A percentile compares a stretch with the other conserved stretches of the same genome.
phyloP scores from a whole-genome alignment of 1,140 invertebrate genomes.

The Sarcophaga bullata region DNA sequence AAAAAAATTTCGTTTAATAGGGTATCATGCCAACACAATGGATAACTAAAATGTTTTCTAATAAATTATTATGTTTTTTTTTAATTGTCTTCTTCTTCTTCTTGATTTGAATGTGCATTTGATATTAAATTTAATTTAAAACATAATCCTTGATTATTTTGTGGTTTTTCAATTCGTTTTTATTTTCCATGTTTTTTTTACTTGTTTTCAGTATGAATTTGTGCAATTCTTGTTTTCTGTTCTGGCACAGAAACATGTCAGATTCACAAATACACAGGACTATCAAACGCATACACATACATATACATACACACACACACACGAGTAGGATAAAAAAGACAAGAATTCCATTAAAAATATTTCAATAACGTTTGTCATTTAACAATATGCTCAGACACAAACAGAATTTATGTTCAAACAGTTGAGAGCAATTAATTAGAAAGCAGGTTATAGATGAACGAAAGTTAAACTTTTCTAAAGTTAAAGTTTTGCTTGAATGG shows the following conservation, averaged over 20 bases:
- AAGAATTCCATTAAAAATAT: conserved; percentile 15
- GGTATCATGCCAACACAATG: too few relatives aligned
- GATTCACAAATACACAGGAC: neutral
- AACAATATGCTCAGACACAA: neutral
- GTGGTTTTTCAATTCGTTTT: neutral
- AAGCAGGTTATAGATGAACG: too few relatives aligned
- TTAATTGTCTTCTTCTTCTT: neutral
- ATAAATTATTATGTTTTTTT: neutral
- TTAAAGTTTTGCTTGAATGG: too few relatives aligned
- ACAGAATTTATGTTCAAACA: neutral
- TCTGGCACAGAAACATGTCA: neutral
- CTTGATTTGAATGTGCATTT: neutral
- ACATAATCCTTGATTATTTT: neutral
- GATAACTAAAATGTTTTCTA: neutral
- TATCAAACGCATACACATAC: neutral
- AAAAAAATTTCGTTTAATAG: too few relatives aligned
- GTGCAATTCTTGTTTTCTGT: neutral
- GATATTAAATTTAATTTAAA: conserved; percentile 13
- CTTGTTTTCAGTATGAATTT: neutral
- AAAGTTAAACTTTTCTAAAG: too few relatives aligned
- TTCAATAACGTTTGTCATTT: conserved; percentile 6
- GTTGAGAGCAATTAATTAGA: too few relatives aligned
- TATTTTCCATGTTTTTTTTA: neutral
- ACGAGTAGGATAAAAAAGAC: neutral
- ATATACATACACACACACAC: neutral